Evolutionary conservation across 2,797 vertebrate species (phyloP), one percentile per base, ranked within the genome.

Genomic region (Phylloscopus collybita): DNA sequence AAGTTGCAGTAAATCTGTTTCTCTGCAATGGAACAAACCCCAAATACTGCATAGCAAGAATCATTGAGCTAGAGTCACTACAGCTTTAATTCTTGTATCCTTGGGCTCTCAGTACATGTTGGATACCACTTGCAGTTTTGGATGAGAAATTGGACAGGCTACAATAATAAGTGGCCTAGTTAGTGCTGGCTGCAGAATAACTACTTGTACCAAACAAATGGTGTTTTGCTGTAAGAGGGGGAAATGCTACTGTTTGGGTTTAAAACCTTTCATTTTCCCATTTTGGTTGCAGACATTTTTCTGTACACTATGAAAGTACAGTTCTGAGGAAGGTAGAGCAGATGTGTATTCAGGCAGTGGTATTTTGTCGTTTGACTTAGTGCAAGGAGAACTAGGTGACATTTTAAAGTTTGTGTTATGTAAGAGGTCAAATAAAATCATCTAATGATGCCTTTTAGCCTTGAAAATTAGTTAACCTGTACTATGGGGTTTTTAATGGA

Each of bases 1-100:
- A 57, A 34, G 76, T 83, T 88, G 88, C 2, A 1, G 76, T 95
- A 92, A 94, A 93, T 96, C 83, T 93, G 53, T 74, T 96, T 74
- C 76, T 91, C 65, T 74, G 42, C 87, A 92, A 79, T 50, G 73
- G 73, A 88, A 80, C 69, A 94, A 86, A 53, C 30, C 32, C 53
- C 38, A 75, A 66, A 86, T 42, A 57, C 61, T 88, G 76, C 69
- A 64, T 71, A 80, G 26, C 60, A 86, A 83, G 92, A 92, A 53
- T 88, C 88, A 78, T 51, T 57, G 83, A 86, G 57, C 76, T 45
- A 23, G 56, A 83, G 76, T 73, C 42, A 21, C 80, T 73, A 8
- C 56, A 61, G 38, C 65, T 95, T 83, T 92, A 90, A 94, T 80
- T 95, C 90, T 74, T 88, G 76, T 93, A 90, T 96, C 93, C 95